Base-by-base conservation (phyloP, 2,797 vertebrate genomes). In the Euphonia xanthogaster region DNA sequence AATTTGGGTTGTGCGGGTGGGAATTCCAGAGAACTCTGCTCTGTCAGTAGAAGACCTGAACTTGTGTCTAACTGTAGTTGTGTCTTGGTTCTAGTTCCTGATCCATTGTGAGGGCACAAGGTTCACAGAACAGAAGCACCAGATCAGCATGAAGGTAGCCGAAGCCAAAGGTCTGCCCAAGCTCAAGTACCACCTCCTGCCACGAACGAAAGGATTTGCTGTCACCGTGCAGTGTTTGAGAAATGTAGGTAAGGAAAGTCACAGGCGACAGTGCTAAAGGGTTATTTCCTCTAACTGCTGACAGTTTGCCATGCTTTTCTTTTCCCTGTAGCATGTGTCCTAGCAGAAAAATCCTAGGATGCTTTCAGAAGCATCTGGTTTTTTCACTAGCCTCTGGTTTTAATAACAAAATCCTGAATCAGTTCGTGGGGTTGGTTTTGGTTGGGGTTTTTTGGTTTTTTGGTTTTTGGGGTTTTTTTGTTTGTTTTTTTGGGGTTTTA, bases 61-160 rank as follows among this genome's bases (percentile, higher is more conserved):
- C 45, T 60, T 24, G 51, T 79, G 58, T 86, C 76, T 96, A 80
- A 94, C 83, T 68, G 20, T 30, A 44, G 10, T 73, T 76, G 27
- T 90, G 24, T 94, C 72, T 91, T 82, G 75, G 42, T 82, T 94
- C 37, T 94, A 99, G 99, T 99, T 99, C 97, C 98, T 99, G 97
- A 98, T 99, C 83, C 98, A 98, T 93, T 99, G 99, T 10, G 99
- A 99, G 96, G 99, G 99, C 85, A 99, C 99, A 1, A 99, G 99
- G 47, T 99, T 99, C 97, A 99, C 99, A 4, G 97, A 98, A 79
- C 98, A 99, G 98, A 99, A 99, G 88, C 99, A 99, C 93, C 96
- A 98, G 96, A 97, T 99, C 97, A 99, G 99, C 97, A 99, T 99
- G 99, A 98, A 99, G 96, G 99, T 99, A 80, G 99, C 99, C 1